Evolutionary conservation across 1,140 invertebrate genomes (phyloP), one percentile per base, ranked within the genome.

Genomic region (Thrips palmi): DNA sequence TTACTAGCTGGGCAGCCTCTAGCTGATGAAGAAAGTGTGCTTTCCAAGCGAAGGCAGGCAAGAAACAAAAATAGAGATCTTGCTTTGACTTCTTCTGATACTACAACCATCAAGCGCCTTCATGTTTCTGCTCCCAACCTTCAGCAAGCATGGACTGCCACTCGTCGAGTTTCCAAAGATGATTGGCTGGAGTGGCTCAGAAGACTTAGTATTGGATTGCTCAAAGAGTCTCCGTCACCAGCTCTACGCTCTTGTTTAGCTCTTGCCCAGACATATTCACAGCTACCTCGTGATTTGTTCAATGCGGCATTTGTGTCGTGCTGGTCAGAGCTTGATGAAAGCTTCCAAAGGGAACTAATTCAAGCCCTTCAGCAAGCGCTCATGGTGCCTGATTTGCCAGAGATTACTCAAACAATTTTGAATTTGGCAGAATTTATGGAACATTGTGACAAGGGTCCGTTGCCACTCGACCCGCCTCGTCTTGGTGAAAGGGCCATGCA

Each of bases 381-480:
- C 0, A 79, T 77, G 31, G 82, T 88, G 1, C 87, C 91, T 10
- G 89, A 97, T 53, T 71, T 94, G 33, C 86, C 92, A 0, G 96
- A 99, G 58, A 81, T 98, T 21, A 97, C 92, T 0, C 93, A 98
- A 52, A 93, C 92, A 0, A 83, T 99, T 40, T 62, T 99, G 2
- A 99, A 98, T 61, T 62, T 99, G 19, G 92, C 92, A 0, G 94
- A 99, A 60, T 99, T 99, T 50, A 97, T 98, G 88, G 94, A 98
- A 50, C 94, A 98, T 53, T 97, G 91, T 54, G 94, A 98, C 52
- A 87, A 87, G 65, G 91, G 93, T 11, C 83, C 88, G 0, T 58
- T 98, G 37, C 91, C 93, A 1, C 65, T 99, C 15, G 78, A 91
- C 40, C 73, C 80, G 0, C 75, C 81, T 33, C 58, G 97, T 14